Percentiles rank a stretch among this genome's conserved stretches.
These are phyloP conservation scores for Alces alces DNA, from an alignment of 2,113 vertebrate species.

Conservation along the genomic window DNA sequence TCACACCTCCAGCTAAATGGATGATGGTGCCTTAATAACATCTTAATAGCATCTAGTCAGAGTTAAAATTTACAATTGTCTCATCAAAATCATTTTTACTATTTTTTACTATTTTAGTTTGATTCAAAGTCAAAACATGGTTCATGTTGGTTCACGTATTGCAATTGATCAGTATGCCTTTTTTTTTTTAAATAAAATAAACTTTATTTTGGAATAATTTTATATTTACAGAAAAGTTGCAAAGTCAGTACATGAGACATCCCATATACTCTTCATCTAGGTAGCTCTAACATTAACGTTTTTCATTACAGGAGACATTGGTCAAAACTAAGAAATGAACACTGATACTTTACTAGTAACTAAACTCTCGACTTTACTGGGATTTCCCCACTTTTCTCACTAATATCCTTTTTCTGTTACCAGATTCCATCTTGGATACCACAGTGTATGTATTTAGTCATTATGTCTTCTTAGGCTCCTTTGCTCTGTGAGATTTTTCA, in stretches of 20 bases:
- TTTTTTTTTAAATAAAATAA: neutral
- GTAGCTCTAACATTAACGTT: neutral
- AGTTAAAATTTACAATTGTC: neutral
- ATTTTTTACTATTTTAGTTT: neutral
- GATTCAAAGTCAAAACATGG: neutral
- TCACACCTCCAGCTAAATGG: neutral
- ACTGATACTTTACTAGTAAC: neutral
- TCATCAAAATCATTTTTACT: neutral
- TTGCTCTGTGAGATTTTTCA: neutral
- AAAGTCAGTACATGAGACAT: neutral
- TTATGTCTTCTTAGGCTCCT: neutral
- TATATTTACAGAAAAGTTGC: neutral
- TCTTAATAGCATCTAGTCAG: neutral
- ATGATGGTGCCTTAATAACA: neutral
- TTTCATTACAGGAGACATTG: neutral
- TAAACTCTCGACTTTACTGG: neutral
- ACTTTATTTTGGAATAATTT: neutral
- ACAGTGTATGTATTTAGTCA: neutral
- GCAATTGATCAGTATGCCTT: neutral
- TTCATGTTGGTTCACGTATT: neutral
- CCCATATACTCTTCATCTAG: neutral
- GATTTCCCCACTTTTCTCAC: neutral
- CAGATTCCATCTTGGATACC: neutral
- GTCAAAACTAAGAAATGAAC: neutral
- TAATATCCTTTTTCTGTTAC: neutral